phyloP scores from a whole-genome alignment of 2,888 invertebrate species.

The Plebejus anna region DNA sequence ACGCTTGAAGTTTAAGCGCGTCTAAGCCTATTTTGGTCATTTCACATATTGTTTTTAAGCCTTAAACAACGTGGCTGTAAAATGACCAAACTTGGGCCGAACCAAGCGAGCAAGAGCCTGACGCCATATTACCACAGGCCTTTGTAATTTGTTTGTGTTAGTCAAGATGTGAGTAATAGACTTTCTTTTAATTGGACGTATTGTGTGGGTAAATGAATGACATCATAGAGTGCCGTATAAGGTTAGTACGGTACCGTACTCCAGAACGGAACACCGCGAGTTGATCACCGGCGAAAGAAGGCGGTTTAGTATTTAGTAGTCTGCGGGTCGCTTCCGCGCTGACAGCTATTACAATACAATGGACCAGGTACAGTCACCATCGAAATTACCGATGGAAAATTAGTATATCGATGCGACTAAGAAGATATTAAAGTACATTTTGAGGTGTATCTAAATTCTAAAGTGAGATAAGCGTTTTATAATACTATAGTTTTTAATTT shows the following conservation, averaged over 20 bases:
- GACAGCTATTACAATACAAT: constrained; percentile 20
- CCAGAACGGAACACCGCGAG: not conserved
- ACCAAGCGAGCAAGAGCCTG: no score
- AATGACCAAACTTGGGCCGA: no score
- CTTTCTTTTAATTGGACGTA: not conserved
- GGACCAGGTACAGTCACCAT: not conserved
- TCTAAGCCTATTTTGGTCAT: no score
- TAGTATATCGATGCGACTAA: not conserved
- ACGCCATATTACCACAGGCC: no score
- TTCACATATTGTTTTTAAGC: no score
- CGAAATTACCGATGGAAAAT: not conserved
- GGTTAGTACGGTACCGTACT: not conserved
- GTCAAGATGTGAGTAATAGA: not conserved
- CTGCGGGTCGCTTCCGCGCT: not conserved
- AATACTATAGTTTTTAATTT: no score
- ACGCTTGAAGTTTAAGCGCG: no score
- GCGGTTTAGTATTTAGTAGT: not conserved
- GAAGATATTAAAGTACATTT: not conserved
- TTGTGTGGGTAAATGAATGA: not conserved
- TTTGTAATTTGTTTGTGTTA: no score
- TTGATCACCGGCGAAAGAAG: constrained; percentile 1
- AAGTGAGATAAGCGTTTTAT: no score
- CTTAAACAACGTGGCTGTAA: no score
- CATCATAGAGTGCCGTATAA: not conserved
- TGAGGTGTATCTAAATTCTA: not conserved